These are phyloP conservation scores for Carassius auratus DNA, from an alignment of 2,113 vertebrate species.

Conservation along the genomic window DNA sequence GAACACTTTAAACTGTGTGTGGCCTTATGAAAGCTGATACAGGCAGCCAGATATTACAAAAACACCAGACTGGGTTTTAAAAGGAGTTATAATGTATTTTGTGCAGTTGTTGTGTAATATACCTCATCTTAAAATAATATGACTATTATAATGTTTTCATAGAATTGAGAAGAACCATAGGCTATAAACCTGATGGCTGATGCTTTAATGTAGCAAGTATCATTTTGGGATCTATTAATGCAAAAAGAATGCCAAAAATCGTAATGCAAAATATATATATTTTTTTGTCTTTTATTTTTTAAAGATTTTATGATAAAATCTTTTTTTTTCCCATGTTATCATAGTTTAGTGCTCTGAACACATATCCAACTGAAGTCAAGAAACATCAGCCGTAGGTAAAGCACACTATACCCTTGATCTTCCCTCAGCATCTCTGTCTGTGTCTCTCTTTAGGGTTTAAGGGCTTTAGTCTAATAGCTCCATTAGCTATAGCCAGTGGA, in stretches of 20 bases:
- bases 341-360: not conserved
- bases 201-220: not conserved
- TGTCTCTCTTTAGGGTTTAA: conserved; percentile 28
- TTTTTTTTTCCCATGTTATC: not conserved
- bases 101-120: not conserved
- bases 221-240: not conserved
- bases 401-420: conserved; percentile 5
- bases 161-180: not conserved
- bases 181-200: not conserved
- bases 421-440: conserved; percentile 18
- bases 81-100: not conserved
- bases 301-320: not conserved
- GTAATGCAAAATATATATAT: not conserved
- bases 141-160: not conserved
- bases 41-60: not conserved
- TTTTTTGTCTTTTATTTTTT: not conserved
- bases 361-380: not conserved
- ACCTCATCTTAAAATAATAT: not conserved
- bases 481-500: conserved; percentile 39
- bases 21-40: not conserved
- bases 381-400: conserved; percentile 1
- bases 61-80: not conserved
- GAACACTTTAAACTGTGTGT: not conserved
- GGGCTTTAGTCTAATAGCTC: conserved; percentile 50
- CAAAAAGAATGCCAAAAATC: not conserved